Base-by-base conservation (phyloP, 2,888 invertebrate genomes). In the Mimachlamys varia region DNA sequence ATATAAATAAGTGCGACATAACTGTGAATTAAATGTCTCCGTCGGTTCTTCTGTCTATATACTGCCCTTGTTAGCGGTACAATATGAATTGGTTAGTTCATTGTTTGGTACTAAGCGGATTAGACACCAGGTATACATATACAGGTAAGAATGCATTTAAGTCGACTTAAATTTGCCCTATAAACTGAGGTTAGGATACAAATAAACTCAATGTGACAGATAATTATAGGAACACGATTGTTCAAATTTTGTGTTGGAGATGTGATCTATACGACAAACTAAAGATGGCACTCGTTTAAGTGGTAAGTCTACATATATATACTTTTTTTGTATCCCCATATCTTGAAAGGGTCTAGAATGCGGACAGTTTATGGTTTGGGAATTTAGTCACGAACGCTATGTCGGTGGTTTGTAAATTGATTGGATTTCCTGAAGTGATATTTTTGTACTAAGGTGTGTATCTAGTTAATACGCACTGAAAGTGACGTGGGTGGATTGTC, bases 81-180 rank as follows among this genome's bases (percentile, higher is more conserved):
- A 44, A 44, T 44, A 44, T 44, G 7, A 44, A 44, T 7, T 44
- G 3, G 44, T 3, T 44, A 44, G 7, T 44, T 44, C 33, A 76
- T 76, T 76, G 7, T 33, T 76, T 33, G 19, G 76, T 33, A 76
- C 33, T 76, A 76, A 76, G 76, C 76, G 76, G 76, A 33, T 76
- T 76, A 76, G 76, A 76, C 76, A 76, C 76, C 76, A 76, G 76
- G 76, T 76, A 27, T 33, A 76, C 27, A 76, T 27, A 76, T 76
- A 76, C 27, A 27, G 33, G 27, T 76, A 76, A 76, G 76, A 27
- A 27, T 33, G 27, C 33, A 76, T 76, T 76, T 27, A 76, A 33
- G 76, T 76, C 27, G 76, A 76, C 76, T 76, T 76, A 76, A 76
- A 76, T 10, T 33, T 76, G 76, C 27, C 76, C 76, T 27, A 76